A percentile compares a stretch with the other conserved stretches of the same genome.
Evolutionary conservation across 1,140 invertebrate genomes (phyloP).

Genomic region (Trichonephila clavipes): DNA sequence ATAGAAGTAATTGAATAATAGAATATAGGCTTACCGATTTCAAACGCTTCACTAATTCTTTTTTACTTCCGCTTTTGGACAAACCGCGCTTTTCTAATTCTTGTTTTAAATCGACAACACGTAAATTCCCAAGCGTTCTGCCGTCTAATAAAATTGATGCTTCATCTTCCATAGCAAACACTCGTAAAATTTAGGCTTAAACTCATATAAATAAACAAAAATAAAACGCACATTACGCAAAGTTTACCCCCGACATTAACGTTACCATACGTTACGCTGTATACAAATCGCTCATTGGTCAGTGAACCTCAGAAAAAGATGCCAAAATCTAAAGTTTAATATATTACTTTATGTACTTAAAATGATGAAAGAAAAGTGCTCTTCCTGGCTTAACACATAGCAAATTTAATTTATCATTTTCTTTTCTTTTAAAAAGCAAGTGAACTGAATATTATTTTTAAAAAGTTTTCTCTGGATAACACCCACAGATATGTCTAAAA

Average conservation of each 20-base stretch:
- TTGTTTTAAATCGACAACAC: constrained; percentile 83
- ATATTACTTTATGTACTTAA: not conserved
- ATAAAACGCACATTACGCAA: constrained; percentile 72
- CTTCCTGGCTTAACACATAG: too few species aligned
- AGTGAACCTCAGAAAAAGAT: constrained; percentile 5
- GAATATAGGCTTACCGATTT: constrained; percentile 81
- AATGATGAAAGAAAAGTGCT: too few species aligned
- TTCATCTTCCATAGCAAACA: constrained; percentile 71
- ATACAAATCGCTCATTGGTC: constrained; percentile 67
- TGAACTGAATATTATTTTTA: too few species aligned
- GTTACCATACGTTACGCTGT: constrained; percentile 59
- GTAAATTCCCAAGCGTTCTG: constrained; percentile 81
- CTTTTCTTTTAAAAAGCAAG: too few species aligned
- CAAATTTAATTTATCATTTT: too few species aligned
- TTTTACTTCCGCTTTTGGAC: constrained; percentile 84
- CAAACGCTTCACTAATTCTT: constrained; percentile 83
- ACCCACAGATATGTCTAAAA: too few species aligned
- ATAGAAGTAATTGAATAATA: not conserved
- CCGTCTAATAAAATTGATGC: constrained; percentile 76
- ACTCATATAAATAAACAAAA: constrained; percentile 71
- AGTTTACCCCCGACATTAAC: constrained; percentile 32
- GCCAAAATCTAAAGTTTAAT: not conserved
- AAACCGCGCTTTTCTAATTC: constrained; percentile 83
- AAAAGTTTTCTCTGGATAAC: too few species aligned
- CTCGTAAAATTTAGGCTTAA: constrained; percentile 64